Percentiles rank a stretch among this genome's conserved stretches.
These are phyloP conservation scores for Teleiodes luculella DNA, from an alignment of 2,888 invertebrate genomes.

Conservation along the genomic window DNA sequence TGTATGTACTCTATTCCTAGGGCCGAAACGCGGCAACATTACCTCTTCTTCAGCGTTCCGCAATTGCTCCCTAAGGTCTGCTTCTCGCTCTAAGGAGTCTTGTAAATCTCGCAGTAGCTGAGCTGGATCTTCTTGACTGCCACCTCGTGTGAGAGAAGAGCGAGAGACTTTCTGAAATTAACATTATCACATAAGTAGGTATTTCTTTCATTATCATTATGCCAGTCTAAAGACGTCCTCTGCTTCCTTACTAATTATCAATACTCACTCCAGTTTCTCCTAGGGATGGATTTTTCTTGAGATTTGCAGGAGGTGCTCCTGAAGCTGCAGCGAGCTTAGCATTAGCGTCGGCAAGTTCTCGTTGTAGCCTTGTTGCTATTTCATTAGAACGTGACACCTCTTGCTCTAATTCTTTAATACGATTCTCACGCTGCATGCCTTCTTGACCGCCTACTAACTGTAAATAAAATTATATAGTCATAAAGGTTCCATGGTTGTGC, in stretches of 20 bases:
- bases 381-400: conserved; percentile 91
- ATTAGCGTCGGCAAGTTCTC: conserved; percentile 83
- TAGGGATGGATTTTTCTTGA: conserved; percentile 79
- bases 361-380: conserved; percentile 82
- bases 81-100: conserved; percentile 95
- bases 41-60: conserved; percentile 96
- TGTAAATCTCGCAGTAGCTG: conserved; percentile 91
- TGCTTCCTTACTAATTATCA: too few species aligned
- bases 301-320: conserved; percentile 56
- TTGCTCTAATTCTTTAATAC: conserved; percentile 89
- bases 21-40: background rate
- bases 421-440: conserved; percentile 81
- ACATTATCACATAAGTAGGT: background rate
- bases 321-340: conserved; percentile 69
- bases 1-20: too few species aligned
- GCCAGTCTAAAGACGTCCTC: too few species aligned
- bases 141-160: conserved; percentile 86
- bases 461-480: conserved; percentile 8
- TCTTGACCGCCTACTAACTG: conserved; percentile 79
- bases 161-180: conserved; percentile 82
- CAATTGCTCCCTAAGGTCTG: conserved; percentile 94
- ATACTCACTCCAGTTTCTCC: conserved; percentile 77
- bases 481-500: too few species aligned
- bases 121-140: conserved; percentile 88
- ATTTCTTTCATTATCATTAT: too few species aligned